These are phyloP conservation scores for Pollachius pollachius DNA, from an alignment of 2,113 vertebrate genomes.

Conservation along the genomic window DNA sequence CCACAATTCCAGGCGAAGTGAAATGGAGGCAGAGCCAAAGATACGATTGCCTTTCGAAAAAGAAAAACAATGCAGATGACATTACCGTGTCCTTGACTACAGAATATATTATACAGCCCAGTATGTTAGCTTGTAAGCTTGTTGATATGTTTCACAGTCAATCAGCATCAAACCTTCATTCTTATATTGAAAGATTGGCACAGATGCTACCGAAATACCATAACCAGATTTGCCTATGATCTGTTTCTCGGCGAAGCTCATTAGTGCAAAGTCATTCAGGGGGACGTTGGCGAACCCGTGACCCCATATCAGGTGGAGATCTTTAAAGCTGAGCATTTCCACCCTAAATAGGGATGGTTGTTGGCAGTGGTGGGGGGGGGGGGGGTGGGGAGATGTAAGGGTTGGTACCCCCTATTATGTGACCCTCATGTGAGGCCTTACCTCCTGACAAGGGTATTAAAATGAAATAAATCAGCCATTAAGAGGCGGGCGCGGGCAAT, in stretches of 20 bases:
- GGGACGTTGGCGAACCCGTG: background rate
- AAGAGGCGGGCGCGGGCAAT: conserved; percentile 71
- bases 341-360: background rate
- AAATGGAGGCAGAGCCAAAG: conserved; percentile 38
- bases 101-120: too few relatives aligned
- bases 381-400: conserved; percentile 38
- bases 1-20: conserved; percentile 39
- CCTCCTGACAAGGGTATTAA: conserved; percentile 79
- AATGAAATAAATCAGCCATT: conserved; percentile 83
- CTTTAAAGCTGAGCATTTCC: conserved; percentile 68
- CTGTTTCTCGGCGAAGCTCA: too few relatives aligned
- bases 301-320: conserved; percentile 65
- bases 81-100: conserved; percentile 5
- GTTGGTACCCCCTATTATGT: conserved; percentile 65
- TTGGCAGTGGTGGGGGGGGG: too few relatives aligned
- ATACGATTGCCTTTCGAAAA: conserved; percentile 6
- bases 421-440: conserved; percentile 57
- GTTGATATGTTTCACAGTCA: too few relatives aligned
- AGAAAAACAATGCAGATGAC: background rate
- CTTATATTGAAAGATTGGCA: too few relatives aligned
- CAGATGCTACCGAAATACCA: too few relatives aligned
- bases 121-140: too few relatives aligned
- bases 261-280: too few relatives aligned
- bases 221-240: too few relatives aligned
- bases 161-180: too few relatives aligned